Conservation (phyloP, 92 coral and sea anemone species). For the Palythoa grandiflora region DNA sequence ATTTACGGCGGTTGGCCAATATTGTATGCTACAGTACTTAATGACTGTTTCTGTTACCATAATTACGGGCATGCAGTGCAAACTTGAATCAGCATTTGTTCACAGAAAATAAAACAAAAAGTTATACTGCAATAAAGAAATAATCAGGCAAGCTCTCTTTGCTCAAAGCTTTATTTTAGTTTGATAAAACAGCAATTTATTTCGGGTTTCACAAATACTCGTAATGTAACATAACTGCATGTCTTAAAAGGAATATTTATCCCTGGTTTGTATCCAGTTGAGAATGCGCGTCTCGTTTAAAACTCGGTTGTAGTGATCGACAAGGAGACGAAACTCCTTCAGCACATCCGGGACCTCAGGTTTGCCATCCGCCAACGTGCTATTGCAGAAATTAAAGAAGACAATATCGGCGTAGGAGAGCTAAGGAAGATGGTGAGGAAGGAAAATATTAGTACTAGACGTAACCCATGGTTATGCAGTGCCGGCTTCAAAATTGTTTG, state of each 20-base stretch:
- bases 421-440: background rate
- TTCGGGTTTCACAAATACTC: background rate
- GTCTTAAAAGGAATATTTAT: background rate
- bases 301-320: constrained; percentile 2
- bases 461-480: too few species aligned
- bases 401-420: background rate
- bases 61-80: too few species aligned
- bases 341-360: constrained; percentile 1
- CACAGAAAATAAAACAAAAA: too few species aligned
- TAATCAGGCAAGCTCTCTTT: too few species aligned
- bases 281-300: background rate
- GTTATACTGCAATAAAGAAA: too few species aligned
- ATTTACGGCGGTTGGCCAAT: too few species aligned
- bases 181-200: background rate
- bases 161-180: too few species aligned
- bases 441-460: too few species aligned
- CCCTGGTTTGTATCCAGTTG: constrained; percentile 4
- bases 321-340: background rate
- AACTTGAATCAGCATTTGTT: too few species aligned
- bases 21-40: too few species aligned
- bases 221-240: background rate
- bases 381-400: constrained; percentile 4
- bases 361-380: constrained; percentile 2
- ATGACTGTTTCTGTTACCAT: too few species aligned
- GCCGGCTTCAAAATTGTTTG: too few species aligned